Percentiles rank a stretch among this genome's conserved stretches.
phyloP scores from a whole-genome alignment of 2,888 invertebrate species.

The Plebejus anna region DNA sequence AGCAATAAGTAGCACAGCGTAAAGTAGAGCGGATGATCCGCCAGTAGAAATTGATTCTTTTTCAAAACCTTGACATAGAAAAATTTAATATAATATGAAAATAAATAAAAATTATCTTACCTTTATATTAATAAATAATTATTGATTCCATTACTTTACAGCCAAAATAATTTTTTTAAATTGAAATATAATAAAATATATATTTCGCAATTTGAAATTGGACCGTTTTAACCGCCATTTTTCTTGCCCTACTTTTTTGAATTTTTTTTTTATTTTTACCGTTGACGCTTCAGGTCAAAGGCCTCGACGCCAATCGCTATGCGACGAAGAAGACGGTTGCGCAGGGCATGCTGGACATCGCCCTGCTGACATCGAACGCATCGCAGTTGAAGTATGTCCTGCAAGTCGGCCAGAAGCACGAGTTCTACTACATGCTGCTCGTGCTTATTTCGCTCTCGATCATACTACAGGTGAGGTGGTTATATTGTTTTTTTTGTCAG shows the following conservation, averaged over 20 bases:
- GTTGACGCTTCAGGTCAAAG: conserved; percentile 80
- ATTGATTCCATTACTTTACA: no score
- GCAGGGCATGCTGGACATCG: conserved; percentile 94
- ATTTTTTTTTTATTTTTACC: conserved; percentile 5
- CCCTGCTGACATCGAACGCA: conserved; percentile 92
- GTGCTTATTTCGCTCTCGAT: conserved; percentile 90
- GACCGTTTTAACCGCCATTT: neutral
- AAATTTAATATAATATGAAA: no score
- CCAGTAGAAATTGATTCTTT: neutral
- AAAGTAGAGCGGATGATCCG: neutral
- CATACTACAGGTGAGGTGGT: conserved; percentile 85
- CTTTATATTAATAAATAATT: no score
- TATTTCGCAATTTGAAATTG: neutral
- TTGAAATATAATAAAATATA: no score
- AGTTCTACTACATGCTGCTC: conserved; percentile 91
- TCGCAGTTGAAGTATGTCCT: conserved; percentile 93
- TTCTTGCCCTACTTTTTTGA: neutral
- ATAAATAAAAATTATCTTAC: no score
- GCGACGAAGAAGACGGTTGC: conserved; percentile 96
- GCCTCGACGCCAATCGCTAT: conserved; percentile 91
- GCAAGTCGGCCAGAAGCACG: conserved; percentile 90
- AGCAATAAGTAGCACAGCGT: neutral
- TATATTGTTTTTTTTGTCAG: neutral
- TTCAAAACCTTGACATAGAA: neutral
- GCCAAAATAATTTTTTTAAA: no score